Evolutionary conservation across 1,140 invertebrate species (phyloP).

Genomic region (Papilio polytes): DNA sequence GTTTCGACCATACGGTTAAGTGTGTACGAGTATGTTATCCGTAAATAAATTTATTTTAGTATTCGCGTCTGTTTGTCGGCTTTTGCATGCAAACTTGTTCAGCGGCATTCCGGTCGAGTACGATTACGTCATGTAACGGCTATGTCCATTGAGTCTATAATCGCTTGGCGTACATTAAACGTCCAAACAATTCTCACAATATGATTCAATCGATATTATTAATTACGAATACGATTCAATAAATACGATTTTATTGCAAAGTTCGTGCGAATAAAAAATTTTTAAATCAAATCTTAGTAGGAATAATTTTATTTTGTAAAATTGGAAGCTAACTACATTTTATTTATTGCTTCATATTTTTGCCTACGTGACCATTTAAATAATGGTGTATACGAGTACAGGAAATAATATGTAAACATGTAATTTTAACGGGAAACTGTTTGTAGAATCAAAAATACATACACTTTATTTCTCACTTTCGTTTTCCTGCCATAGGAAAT

Average conservation of each 20-base stretch:
- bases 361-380: not conserved
- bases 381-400: not conserved
- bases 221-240: not conserved
- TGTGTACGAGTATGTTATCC: slow-evolving; percentile 16
- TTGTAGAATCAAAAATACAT: slow-evolving; percentile 12
- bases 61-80: slow-evolving; percentile 52
- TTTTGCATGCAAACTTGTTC: slow-evolving; percentile 58
- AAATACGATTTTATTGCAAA: too few relatives aligned
- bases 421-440: slow-evolving; percentile 3
- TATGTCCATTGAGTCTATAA: slow-evolving; percentile 46
- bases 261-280: not conserved
- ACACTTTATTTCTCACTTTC: not conserved
- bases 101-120: slow-evolving; percentile 57
- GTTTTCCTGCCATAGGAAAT: not conserved
- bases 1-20: slow-evolving; percentile 12
- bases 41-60: slow-evolving; percentile 44
- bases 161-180: slow-evolving; percentile 40
- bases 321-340: not conserved
- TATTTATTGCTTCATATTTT: not conserved
- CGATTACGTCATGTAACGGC: slow-evolving; percentile 66
- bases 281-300: not conserved
- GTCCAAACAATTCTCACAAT: slow-evolving; percentile 1
- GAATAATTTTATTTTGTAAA: not conserved
- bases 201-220: not conserved
- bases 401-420: not conserved